Conservation (phyloP, 1,140 invertebrate genomes). For the Bombus fervidus region DNA sequence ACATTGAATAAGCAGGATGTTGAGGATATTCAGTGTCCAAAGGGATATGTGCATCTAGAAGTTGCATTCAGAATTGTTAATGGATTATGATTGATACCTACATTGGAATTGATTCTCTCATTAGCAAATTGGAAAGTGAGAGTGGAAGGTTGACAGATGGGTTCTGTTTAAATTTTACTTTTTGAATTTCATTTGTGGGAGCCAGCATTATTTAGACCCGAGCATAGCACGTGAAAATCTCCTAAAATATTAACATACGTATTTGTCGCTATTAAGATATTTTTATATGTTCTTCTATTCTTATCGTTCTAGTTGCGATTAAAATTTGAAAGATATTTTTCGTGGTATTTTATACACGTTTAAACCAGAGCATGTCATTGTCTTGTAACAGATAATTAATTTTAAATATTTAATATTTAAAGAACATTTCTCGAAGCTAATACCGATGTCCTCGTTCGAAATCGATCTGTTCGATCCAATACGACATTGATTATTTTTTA, state of each 20-base stretch:
- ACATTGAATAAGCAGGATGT: not conserved
- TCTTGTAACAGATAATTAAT: too few relatives aligned
- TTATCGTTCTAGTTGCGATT: too few relatives aligned
- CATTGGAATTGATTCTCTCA: not conserved
- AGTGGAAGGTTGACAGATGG: conserved; percentile 1
- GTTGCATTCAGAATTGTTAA: not conserved
- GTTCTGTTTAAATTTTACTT: not conserved
- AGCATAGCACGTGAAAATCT: too few relatives aligned
- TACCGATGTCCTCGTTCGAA: too few relatives aligned
- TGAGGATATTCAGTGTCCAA: not conserved
- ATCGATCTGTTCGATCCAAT: not conserved
- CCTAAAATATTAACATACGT: too few relatives aligned
- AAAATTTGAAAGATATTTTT: too few relatives aligned
- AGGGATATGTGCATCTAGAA: not conserved
- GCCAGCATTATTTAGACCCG: not conserved
- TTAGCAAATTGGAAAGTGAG: not conserved
- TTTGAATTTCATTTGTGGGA: not conserved
- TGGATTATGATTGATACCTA: not conserved
- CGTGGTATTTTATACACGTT: accelerated
- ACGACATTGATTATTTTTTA: not conserved
- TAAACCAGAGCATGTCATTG: too few relatives aligned
- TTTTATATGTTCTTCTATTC: too few relatives aligned
- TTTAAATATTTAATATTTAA: too few relatives aligned
- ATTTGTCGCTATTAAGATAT: too few relatives aligned
- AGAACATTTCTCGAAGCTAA: too few relatives aligned